Percentiles rank a stretch among this genome's conserved stretches.
These are phyloP conservation scores for Mythimna impura DNA, from an alignment of 2,888 invertebrate species.

Conservation along the genomic window DNA sequence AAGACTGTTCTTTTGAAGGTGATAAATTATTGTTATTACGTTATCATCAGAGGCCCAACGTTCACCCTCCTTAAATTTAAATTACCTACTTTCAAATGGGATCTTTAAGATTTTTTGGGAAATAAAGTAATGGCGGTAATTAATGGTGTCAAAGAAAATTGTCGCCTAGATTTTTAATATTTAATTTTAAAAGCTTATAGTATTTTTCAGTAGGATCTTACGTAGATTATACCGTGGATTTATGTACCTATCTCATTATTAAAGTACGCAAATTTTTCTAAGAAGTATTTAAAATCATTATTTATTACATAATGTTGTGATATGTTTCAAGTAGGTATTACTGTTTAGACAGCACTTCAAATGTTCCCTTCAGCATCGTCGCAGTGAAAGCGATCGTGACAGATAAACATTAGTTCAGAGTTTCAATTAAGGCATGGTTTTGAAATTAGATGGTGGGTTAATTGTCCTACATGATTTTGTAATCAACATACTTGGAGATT, in stretches of 20 bases:
- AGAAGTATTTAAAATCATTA: not conserved
- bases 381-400: slow-evolving; percentile 40
- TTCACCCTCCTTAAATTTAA: slow-evolving; percentile 33
- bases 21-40: slow-evolving; percentile 32
- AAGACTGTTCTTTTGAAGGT: slow-evolving; percentile 17
- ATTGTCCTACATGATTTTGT: slow-evolving; percentile 22
- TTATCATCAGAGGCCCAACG: slow-evolving; percentile 24
- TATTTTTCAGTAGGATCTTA: no score
- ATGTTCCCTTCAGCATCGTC: slow-evolving; percentile 22
- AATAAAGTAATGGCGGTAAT: slow-evolving; percentile 20
- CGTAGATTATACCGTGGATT: not conserved
- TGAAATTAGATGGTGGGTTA: slow-evolving; percentile 35
- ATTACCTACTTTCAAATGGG: slow-evolving; percentile 23
- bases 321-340: slow-evolving; percentile 18
- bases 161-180: not conserved
- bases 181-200: not conserved
- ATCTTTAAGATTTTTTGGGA: slow-evolving; percentile 9
- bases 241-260: not conserved
- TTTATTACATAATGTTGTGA: slow-evolving; percentile 17
- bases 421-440: slow-evolving; percentile 45
- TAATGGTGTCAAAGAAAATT: slow-evolving; percentile 5
- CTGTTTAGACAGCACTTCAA: slow-evolving; percentile 34
- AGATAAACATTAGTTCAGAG: slow-evolving; percentile 48
- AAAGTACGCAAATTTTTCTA: not conserved
- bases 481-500: slow-evolving; percentile 31